These are phyloP conservation scores for Vireo altiloquus DNA, from an alignment of 2,113 vertebrate species.

Conservation along the genomic window DNA sequence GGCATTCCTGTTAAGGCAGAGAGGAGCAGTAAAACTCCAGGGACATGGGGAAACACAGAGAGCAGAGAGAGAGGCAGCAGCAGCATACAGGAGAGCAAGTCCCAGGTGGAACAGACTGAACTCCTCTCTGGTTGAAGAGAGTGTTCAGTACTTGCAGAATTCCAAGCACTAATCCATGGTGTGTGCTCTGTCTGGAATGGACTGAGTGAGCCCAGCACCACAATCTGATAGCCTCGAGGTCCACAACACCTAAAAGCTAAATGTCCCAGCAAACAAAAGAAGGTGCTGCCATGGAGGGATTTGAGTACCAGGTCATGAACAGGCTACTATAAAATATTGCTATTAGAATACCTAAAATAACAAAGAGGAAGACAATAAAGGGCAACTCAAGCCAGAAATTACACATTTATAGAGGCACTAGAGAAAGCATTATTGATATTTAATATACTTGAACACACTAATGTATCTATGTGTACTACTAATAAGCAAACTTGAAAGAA, in stretches of 20 bases:
- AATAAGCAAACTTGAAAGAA: background rate
- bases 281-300: background rate
- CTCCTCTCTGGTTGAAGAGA: background rate
- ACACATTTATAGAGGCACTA: background rate
- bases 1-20: background rate
- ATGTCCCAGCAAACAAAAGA: background rate
- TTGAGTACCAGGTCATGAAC: background rate
- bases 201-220: background rate
- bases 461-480: background rate
- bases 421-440: background rate
- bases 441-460: background rate
- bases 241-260: background rate
- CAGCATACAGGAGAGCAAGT: background rate
- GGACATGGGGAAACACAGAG: background rate
- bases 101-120: background rate
- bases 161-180: rapidly evolving
- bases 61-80: background rate
- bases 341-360: background rate
- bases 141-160: background rate
- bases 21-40: background rate
- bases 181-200: background rate
- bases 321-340: background rate
- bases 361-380: background rate
- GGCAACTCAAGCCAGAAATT: background rate
- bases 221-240: background rate